phyloP scores from a whole-genome alignment of 2,888 invertebrate species.

The Cephus pygmeus region DNA sequence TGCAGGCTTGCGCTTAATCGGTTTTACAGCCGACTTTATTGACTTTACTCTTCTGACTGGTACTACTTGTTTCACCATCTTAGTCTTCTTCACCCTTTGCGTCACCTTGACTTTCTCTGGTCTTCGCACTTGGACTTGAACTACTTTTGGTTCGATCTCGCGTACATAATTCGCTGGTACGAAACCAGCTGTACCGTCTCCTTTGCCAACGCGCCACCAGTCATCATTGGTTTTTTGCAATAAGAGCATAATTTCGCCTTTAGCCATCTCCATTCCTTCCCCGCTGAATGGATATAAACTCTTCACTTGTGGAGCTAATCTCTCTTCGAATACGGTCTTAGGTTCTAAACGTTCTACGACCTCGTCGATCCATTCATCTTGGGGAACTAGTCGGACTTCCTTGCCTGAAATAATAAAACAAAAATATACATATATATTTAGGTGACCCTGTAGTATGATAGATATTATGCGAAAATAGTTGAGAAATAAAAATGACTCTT shows the following conservation, averaged over 20 bases:
- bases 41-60: slow-evolving; percentile 77
- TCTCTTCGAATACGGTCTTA: slow-evolving; percentile 86
- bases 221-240: slow-evolving; percentile 96
- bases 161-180: slow-evolving; percentile 97
- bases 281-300: slow-evolving; percentile 92
- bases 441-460: slow-evolving; percentile 69
- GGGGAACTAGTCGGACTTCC: slow-evolving; percentile 85
- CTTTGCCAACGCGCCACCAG: slow-evolving; percentile 98
- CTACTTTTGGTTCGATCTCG: slow-evolving; percentile 89
- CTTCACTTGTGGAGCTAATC: slow-evolving; percentile 87
- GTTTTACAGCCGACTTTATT: slow-evolving; percentile 62
- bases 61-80: slow-evolving; percentile 87
- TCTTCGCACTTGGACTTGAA: slow-evolving; percentile 82
- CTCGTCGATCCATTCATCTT: slow-evolving; percentile 94
- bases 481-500: slow-evolving; percentile 2
- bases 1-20: slow-evolving; percentile 55
- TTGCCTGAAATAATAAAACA: slow-evolving; percentile 67
- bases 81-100: slow-evolving; percentile 90
- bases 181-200: slow-evolving; percentile 93
- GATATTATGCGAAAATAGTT: background rate
- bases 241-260: slow-evolving; percentile 93
- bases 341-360: slow-evolving; percentile 87
- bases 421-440: background rate
- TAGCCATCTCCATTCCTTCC: slow-evolving; percentile 90
- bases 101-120: slow-evolving; percentile 86